phyloP scores from a whole-genome alignment of 2,113 vertebrate species.

The Brachionichthys hirsutus region DNA sequence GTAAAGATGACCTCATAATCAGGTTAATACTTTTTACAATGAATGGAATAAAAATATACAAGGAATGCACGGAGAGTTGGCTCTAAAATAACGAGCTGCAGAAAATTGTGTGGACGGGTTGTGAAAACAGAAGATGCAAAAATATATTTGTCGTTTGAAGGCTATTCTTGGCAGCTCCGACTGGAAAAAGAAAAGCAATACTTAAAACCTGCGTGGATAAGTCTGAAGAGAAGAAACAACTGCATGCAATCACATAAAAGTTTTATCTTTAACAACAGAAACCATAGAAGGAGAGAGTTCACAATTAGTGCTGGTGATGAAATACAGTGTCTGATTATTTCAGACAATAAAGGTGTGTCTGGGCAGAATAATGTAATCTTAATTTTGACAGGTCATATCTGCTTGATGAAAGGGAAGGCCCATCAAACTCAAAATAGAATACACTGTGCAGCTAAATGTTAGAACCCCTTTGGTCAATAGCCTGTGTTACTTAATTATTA shows the following conservation, averaged over 20 bases:
- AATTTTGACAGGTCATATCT: slow-evolving; percentile 52
- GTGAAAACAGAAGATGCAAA: slow-evolving; percentile 4
- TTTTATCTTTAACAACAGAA: too few relatives aligned
- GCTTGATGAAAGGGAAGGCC: slow-evolving; percentile 56
- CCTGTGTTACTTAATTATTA: slow-evolving; percentile 63
- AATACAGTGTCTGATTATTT: slow-evolving; percentile 27
- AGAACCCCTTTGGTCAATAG: slow-evolving; percentile 50
- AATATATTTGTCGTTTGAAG: not conserved
- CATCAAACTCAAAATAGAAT: slow-evolving; percentile 70
- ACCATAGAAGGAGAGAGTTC: too few relatives aligned
- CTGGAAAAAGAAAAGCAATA: slow-evolving; percentile 1
- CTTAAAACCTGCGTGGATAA: too few relatives aligned
- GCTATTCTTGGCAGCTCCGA: slow-evolving; percentile 5
- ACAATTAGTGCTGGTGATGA: too few relatives aligned
- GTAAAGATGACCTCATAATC: slow-evolving; percentile 13
- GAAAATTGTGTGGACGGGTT: slow-evolving; percentile 5
- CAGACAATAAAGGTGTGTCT: slow-evolving; percentile 41
- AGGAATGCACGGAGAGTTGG: slow-evolving; percentile 1
- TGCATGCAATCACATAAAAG: too few relatives aligned
- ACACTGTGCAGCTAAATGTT: slow-evolving; percentile 74
- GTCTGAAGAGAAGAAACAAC: too few relatives aligned
- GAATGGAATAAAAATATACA: not conserved
- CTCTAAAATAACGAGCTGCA: slow-evolving; percentile 52
- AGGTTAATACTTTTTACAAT: not conserved
- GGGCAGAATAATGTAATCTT: slow-evolving; percentile 50